Evolutionary conservation across 1,140 invertebrate genomes (phyloP).

Genomic region (Mercenaria mercenaria): DNA sequence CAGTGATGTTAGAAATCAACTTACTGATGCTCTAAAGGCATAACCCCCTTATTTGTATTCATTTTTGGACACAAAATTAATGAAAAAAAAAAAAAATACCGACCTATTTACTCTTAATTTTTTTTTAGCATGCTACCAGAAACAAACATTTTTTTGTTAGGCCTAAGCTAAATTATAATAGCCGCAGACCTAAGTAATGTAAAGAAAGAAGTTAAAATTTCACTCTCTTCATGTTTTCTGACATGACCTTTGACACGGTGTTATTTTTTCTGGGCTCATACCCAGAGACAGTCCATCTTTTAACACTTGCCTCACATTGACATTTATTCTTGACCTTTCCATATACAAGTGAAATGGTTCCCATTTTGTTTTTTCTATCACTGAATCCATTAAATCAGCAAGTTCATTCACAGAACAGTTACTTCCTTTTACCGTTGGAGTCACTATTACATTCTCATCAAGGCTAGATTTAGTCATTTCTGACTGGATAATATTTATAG

Average conservation of each 20-base stretch:
- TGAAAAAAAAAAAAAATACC: too few species aligned
- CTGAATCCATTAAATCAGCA: conserved; percentile 36
- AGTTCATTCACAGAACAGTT: conserved; percentile 39
- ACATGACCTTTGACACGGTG: conserved; percentile 30
- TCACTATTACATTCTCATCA: conserved; percentile 40
- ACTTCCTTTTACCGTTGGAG: conserved; percentile 48
- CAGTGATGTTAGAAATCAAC: too few species aligned
- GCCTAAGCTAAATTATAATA: too few species aligned
- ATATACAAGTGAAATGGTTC: conserved; percentile 75
- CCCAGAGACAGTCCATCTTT: conserved; percentile 48
- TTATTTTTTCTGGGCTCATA: conserved; percentile 15
- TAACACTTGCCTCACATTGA: conserved; percentile 84
- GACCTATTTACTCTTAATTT: too few species aligned
- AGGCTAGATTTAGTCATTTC: neutral
- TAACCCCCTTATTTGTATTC: too few species aligned
- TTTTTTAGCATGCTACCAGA: too few species aligned
- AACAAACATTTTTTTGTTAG: too few species aligned
- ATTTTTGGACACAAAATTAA: too few species aligned
- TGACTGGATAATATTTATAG: conserved; percentile 40
- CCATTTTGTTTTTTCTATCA: conserved; percentile 54
- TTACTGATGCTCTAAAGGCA: too few species aligned
- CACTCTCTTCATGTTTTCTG: neutral
- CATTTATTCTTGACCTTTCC: conserved; percentile 78
- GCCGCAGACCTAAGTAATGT: too few species aligned
- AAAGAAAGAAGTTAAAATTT: too few species aligned